These are phyloP conservation scores for Sitophilus oryzae DNA, from an alignment of 1,140 invertebrate species.

Conservation along the genomic window DNA sequence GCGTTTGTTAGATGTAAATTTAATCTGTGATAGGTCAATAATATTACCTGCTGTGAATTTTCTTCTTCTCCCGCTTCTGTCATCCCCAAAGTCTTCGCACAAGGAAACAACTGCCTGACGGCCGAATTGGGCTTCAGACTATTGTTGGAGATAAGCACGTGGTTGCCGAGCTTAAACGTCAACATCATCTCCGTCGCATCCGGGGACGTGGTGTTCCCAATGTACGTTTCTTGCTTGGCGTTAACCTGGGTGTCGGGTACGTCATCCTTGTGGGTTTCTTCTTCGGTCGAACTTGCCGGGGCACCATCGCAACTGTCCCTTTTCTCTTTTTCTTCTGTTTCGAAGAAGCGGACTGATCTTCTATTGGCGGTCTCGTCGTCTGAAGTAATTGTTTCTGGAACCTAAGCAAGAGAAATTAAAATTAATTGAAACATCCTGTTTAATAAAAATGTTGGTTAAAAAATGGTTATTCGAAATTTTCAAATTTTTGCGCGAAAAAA, in stretches of 20 bases:
- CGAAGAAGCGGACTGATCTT: conserved; percentile 50
- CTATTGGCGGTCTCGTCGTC: conserved; percentile 48
- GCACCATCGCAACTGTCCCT: conserved; percentile 35
- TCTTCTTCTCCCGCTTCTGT: conserved; percentile 16
- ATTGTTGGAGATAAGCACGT: conserved; percentile 52
- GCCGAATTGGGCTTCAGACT: conserved; percentile 65
- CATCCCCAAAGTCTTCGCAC: conserved; percentile 36
- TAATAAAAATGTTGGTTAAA: background rate
- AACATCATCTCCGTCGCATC: conserved; percentile 50
- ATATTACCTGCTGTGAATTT: conserved; percentile 16
- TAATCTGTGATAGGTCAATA: too few species aligned
- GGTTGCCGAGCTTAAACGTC: conserved; percentile 55
- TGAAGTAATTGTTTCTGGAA: conserved; percentile 37
- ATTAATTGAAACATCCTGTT: background rate
- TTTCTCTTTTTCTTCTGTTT: conserved; percentile 34
- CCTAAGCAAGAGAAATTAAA: conserved; percentile 23
- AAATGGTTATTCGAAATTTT: conserved; percentile 22
- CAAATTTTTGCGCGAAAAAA: too few species aligned
- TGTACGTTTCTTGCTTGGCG: conserved; percentile 8
- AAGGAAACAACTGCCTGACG: conserved; percentile 63
- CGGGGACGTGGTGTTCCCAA: conserved; percentile 22
- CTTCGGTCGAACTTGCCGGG: conserved; percentile 28
- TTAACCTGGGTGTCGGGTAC: background rate
- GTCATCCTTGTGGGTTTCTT: conserved; percentile 10
- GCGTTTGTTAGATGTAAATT: too few species aligned